Evolutionary conservation across 2,888 invertebrate genomes (phyloP).

Genomic region (Archips xylosteana): DNA sequence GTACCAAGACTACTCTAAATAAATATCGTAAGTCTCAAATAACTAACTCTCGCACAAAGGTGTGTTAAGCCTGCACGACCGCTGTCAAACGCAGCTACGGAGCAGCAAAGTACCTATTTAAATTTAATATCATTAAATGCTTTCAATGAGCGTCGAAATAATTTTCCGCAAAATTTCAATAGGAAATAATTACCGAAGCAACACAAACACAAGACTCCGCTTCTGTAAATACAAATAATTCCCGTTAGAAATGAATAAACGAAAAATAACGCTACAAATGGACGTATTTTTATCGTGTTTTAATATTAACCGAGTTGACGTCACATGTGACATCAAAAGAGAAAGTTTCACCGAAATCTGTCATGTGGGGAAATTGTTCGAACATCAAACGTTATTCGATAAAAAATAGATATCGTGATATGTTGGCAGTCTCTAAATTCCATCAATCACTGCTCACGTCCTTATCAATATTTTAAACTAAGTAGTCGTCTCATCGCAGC

Average conservation of each 20-base stretch:
- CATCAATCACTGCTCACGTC: neutral
- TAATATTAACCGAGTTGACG: conserved; percentile 5
- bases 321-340: conserved; percentile 26
- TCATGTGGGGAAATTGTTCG: conserved; percentile 32
- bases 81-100: conserved; percentile 18
- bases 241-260: neutral
- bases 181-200: neutral
- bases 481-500: neutral
- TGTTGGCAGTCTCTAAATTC: neutral
- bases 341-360: conserved; percentile 28
- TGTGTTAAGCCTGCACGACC: conserved; percentile 3
- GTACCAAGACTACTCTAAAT: conserved; percentile 21
- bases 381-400: conserved; percentile 25
- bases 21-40: conserved; percentile 12
- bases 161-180: conserved; percentile 11
- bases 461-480: neutral
- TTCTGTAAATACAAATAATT: conserved; percentile 13
- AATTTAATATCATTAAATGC: conserved; percentile 13
- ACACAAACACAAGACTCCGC: conserved; percentile 7
- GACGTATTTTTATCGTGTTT: neutral
- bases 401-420: conserved; percentile 2
- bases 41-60: conserved; percentile 10
- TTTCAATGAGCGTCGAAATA: neutral
- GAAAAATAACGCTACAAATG: conserved; percentile 1
- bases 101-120: conserved; percentile 3